Percentiles rank a stretch among this genome's conserved stretches.
Conservation (phyloP, 1,140 invertebrate species). For the Asobara japonica region DNA sequence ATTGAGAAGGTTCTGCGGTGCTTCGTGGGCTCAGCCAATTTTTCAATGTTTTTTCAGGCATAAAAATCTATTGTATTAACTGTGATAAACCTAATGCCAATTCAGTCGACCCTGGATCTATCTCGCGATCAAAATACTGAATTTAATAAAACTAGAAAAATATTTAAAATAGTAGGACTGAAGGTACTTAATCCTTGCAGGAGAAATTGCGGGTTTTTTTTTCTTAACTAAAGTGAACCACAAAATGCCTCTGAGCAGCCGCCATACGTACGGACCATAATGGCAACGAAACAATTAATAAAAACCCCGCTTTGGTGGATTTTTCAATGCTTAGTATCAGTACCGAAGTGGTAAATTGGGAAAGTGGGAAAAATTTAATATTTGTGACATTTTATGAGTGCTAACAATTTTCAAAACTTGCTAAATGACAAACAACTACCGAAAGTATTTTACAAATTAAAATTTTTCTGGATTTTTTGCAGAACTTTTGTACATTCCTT, state of each 20-base stretch:
- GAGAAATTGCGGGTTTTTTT: neutral
- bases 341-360: neutral
- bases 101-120: neutral
- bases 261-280: constrained; percentile 10
- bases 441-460: too few species aligned
- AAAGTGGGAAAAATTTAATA: neutral
- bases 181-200: neutral
- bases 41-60: neutral
- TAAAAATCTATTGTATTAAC: constrained; percentile 14
- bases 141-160: constrained; percentile 1
- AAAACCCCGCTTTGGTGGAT: neutral
- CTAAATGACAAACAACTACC: too few species aligned
- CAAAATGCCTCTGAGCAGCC: constrained; percentile 13
- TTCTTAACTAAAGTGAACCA: neutral
- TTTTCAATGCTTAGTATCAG: neutral
- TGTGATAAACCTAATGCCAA: constrained; percentile 13
- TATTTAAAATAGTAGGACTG: too few species aligned
- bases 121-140: constrained; percentile 6
- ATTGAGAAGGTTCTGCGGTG: constrained; percentile 10
- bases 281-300: constrained; percentile 11
- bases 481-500: too few species aligned
- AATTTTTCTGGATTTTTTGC: too few species aligned
- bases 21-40: neutral
- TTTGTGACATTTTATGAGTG: too few species aligned
- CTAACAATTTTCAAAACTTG: too few species aligned